Base-by-base conservation (phyloP, 1,140 invertebrate species). In the Stegodyphus mimosarum region DNA sequence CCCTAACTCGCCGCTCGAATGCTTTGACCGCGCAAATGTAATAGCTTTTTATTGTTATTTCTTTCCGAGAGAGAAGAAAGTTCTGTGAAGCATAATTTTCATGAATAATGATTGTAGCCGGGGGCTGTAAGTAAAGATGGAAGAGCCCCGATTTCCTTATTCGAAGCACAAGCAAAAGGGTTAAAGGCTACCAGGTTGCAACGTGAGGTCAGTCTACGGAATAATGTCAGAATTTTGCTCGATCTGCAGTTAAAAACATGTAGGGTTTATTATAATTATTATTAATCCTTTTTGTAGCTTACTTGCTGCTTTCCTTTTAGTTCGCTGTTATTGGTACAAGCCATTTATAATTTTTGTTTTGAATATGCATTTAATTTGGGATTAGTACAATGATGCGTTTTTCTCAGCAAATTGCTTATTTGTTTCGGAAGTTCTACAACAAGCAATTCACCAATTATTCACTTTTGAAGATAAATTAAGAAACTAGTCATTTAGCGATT, bases 71-170 rank as follows among this genome's bases (percentile, higher is more conserved):
- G 51, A 81, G 78, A 72, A 81, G 78, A 81, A 72, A 81, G 78
- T 79, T n/a, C 66, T 79, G 17, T 17, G 52, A 60, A 60, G 78
- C 78, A 72, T 81, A 71, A 81, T 81, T 81, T 81, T 81, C 78
- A 81, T 81, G 78, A 81, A 81, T 81, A 81, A 81, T 81, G 78
- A 81, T 81, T 60, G 78, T 60, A 72, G 78, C 78, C 78, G 53
- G 78, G 52, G 66, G 76, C 33, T 52, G 17, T 17, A 48, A 55
- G 66, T 52, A 7, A 70, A 33, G 64, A 17, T 9, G 55, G 64
- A n/a, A 18, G 10, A 67, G 64, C 64, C 78, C 78, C 78, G 78
- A 81, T 81, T 81, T 81, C 78, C 78, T 81, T 81, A 81, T 81
- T 72, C 78, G 78, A 71, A 55, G 77, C 77, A 69, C 77, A 79